Conservation (phyloP, 2,113 vertebrate genomes). For the Brachyhypopomus gauderio region DNA sequence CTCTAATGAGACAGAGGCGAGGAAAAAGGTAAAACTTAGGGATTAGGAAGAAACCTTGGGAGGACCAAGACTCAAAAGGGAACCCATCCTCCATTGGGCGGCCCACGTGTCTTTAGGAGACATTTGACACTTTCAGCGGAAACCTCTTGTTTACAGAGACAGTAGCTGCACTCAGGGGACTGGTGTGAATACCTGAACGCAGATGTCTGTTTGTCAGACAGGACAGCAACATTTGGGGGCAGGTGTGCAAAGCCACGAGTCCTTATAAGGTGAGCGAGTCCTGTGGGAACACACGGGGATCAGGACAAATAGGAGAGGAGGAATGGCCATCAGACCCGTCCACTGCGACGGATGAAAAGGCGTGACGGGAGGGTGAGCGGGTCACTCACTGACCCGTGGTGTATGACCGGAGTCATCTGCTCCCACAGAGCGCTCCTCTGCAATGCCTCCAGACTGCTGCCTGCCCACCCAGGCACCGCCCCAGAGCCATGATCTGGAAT, state of each 20-base stretch:
- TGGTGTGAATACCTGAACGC: neutral
- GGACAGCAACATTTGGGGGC: constrained; percentile 15
- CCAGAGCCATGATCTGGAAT: neutral
- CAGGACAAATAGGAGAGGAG: constrained; percentile 32
- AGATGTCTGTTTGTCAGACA: neutral
- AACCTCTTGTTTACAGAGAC: neutral
- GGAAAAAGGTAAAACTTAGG: too few species aligned
- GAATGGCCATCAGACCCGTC: constrained; percentile 38
- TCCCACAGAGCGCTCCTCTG: constrained; percentile 34
- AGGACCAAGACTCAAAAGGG: too few species aligned
- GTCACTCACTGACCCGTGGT: constrained; percentile 41
- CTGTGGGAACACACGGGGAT: constrained; percentile 29
- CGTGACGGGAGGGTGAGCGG: constrained; percentile 32
- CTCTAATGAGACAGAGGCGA: too few species aligned
- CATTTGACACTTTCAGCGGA: neutral
- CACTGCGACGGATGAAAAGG: constrained; percentile 33
- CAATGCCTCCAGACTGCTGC: constrained; percentile 27
- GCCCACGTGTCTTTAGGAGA: neutral
- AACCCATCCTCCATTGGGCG: too few species aligned
- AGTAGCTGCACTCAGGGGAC: neutral
- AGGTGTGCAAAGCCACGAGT: constrained; percentile 40
- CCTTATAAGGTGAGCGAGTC: constrained; percentile 31
- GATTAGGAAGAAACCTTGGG: too few species aligned
- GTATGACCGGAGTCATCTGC: constrained; percentile 45
- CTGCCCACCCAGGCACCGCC: constrained; percentile 12